A percentile compares a stretch with the other conserved stretches of the same genome.
Conservation (phyloP, 2,888 invertebrate species). For the Busseola fusca region DNA sequence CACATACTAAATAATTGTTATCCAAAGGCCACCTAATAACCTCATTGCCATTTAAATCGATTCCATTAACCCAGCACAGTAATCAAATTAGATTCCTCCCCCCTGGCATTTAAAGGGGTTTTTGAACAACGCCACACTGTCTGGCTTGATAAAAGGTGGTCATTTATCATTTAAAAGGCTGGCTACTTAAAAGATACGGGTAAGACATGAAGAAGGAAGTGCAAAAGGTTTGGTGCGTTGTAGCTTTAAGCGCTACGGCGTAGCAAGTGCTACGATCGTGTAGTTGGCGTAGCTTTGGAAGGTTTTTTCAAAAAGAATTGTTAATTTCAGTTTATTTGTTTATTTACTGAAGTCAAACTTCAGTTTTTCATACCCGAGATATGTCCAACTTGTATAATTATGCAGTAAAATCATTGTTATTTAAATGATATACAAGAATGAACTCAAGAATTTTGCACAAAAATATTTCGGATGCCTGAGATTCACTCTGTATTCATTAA, state of each 20-base stretch:
- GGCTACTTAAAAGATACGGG: slow-evolving; percentile 44
- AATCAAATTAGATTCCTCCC: slow-evolving; percentile 65
- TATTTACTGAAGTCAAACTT: no score
- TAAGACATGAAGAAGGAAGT: background rate
- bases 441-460: background rate
- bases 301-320: background rate
- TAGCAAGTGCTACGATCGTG: slow-evolving; percentile 35
- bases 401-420: background rate
- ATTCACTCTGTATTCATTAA: background rate
- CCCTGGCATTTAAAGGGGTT: slow-evolving; percentile 46
- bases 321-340: background rate
- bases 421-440: background rate
- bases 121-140: slow-evolving; percentile 64
- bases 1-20: slow-evolving; percentile 24
- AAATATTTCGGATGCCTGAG: background rate
- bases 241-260: slow-evolving; percentile 27
- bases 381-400: background rate
- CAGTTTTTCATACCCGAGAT: background rate
- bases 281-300: background rate
- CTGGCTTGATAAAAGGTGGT: slow-evolving; percentile 61
- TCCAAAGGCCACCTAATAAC: slow-evolving; percentile 50
- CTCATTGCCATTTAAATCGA: slow-evolving; percentile 56
- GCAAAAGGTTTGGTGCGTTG: slow-evolving; percentile 14
- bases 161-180: slow-evolving; percentile 68
- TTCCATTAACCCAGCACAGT: slow-evolving; percentile 66